A percentile compares a stretch with the other conserved stretches of the same genome.
phyloP scores from a whole-genome alignment of 2,888 invertebrate species.

The Drosophila dives region DNA sequence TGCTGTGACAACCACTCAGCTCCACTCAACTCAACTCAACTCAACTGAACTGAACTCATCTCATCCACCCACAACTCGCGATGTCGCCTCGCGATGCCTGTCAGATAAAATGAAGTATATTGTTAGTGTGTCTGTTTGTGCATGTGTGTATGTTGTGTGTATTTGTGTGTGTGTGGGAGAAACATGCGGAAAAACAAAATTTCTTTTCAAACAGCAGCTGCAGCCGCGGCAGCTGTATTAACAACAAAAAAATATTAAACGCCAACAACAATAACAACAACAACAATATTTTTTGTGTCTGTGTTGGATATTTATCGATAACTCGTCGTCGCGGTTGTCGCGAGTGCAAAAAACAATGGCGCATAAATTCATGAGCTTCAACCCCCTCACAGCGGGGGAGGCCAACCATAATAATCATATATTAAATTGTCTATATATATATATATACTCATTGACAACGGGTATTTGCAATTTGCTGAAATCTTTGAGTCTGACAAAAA shows the following conservation, averaged over 20 bases:
- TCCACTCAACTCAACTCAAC: slow-evolving; percentile 34
- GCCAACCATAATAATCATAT: slow-evolving; percentile 70
- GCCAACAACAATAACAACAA: slow-evolving; percentile 51
- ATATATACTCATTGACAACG: neutral
- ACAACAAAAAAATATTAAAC: slow-evolving; percentile 17
- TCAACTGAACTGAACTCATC: slow-evolving; percentile 29
- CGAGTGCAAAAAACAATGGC: slow-evolving; percentile 46
- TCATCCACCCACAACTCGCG: slow-evolving; percentile 39
- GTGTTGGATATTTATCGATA: slow-evolving; percentile 73
- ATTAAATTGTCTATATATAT: slow-evolving; percentile 52
- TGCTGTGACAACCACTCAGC: slow-evolving; percentile 53
- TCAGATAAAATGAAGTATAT: slow-evolving; percentile 78
- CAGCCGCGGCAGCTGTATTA: slow-evolving; percentile 34
- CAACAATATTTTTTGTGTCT: slow-evolving; percentile 69
- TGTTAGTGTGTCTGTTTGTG: slow-evolving; percentile 26
- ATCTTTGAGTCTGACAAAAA: neutral
- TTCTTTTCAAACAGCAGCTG: slow-evolving; percentile 56
- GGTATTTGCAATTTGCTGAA: neutral
- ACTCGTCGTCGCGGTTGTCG: slow-evolving; percentile 50
- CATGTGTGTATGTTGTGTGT: neutral
- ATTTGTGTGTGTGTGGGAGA: slow-evolving; percentile 33
- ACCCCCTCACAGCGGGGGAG: slow-evolving; percentile 4
- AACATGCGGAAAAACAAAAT: slow-evolving; percentile 68
- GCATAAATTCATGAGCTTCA: slow-evolving; percentile 65
- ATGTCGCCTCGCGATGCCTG: slow-evolving; percentile 56